A percentile compares a stretch with the other conserved stretches of the same genome.
Conservation (phyloP, 1,140 invertebrate species). For the Thalassaphorura encarpata region DNA sequence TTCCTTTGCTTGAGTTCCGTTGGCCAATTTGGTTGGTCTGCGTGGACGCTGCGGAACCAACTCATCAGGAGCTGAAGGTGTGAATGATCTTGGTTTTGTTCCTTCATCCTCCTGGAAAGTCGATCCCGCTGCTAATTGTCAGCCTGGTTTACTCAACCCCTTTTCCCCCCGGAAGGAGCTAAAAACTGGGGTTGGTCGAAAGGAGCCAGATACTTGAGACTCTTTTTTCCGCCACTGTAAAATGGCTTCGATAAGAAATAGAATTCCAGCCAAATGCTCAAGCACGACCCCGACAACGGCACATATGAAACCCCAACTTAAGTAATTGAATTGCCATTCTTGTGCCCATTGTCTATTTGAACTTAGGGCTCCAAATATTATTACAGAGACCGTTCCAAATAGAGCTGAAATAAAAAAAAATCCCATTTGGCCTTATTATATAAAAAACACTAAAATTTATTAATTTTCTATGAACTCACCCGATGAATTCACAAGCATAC, state of each 20-base stretch:
- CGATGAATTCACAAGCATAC: slow-evolving; percentile 19
- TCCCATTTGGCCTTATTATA: not conserved
- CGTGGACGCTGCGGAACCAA: not conserved
- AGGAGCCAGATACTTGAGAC: not conserved
- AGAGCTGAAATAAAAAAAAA: slow-evolving; percentile 13
- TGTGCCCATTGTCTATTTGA: slow-evolving; percentile 17
- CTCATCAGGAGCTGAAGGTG: not conserved
- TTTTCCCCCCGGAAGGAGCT: not conserved
- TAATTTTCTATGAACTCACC: slow-evolving; percentile 8
- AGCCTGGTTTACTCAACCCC: not conserved
- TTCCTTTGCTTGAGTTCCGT: not conserved
- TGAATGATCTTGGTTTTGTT: not conserved
- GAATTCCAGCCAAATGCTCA: slow-evolving; percentile 23
- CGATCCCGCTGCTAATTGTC: slow-evolving; percentile 26
- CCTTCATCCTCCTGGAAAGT: not conserved
- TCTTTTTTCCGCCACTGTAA: slow-evolving; percentile 6
- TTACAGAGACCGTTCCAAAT: slow-evolving; percentile 21
- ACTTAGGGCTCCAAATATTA: slow-evolving; percentile 20
- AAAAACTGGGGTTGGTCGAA: not conserved
- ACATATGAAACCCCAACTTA: slow-evolving; percentile 18
- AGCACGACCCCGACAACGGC: slow-evolving; percentile 23
- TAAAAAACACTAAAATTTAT: not conserved
- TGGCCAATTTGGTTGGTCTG: not conserved
- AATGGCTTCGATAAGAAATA: slow-evolving; percentile 23
- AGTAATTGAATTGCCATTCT: slow-evolving; percentile 23